phyloP scores from a whole-genome alignment of 2,888 invertebrate genomes.

The Micropterix aruncella region DNA sequence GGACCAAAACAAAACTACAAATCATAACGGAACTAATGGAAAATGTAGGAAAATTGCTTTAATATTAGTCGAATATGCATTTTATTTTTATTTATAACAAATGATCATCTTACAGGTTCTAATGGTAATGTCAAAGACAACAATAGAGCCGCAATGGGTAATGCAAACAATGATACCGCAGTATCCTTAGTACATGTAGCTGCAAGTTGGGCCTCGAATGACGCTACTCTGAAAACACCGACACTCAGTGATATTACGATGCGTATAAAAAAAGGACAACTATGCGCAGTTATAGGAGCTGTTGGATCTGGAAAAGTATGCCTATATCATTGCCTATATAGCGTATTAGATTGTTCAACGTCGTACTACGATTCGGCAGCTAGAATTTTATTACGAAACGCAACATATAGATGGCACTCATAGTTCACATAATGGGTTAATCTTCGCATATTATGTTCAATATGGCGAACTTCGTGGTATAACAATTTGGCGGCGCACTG shows the following conservation, averaged over 20 bases:
- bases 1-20: too few species aligned
- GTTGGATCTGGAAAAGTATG: slow-evolving; percentile 15
- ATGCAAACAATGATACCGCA: slow-evolving; percentile 17
- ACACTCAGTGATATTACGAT: slow-evolving; percentile 31
- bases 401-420: too few species aligned
- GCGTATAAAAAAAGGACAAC: slow-evolving; percentile 27
- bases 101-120: background rate
- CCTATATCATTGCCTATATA: too few species aligned
- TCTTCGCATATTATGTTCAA: too few species aligned
- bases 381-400: too few species aligned
- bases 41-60: too few species aligned
- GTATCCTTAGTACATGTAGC: slow-evolving; percentile 25
- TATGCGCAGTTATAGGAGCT: slow-evolving; percentile 32
- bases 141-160: background rate
- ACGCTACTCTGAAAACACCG: slow-evolving; percentile 24
- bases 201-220: slow-evolving; percentile 30
- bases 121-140: background rate
- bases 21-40: too few species aligned
- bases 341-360: too few species aligned
- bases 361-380: too few species aligned
- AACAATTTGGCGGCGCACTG: too few species aligned
- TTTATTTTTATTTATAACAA: slow-evolving; percentile 6
- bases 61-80: slow-evolving; percentile 5
- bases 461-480: too few species aligned
- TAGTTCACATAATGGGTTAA: too few species aligned